Evolutionary conservation across 2,113 vertebrate genomes (phyloP).

Genomic region (Candoia aspera): DNA sequence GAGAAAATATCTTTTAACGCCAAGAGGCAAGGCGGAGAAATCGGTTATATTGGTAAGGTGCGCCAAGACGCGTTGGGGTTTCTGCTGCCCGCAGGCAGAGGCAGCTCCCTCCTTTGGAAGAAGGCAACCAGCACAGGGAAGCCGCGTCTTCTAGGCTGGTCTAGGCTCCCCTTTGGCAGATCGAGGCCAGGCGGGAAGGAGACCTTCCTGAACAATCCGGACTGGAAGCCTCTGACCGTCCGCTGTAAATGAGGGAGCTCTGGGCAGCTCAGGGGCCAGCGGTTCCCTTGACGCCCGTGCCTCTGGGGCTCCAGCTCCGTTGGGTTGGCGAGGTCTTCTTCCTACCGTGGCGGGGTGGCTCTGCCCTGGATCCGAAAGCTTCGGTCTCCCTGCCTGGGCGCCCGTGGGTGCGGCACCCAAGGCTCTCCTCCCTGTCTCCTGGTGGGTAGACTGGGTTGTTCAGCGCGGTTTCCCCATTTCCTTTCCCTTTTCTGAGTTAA

Average conservation of each 20-base stretch:
- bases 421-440: background rate
- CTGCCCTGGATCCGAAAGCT: background rate
- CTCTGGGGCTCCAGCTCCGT: background rate
- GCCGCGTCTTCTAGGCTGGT: background rate
- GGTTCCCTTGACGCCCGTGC: background rate
- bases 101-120: background rate
- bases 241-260: background rate
- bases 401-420: background rate
- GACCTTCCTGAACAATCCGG: background rate
- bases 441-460: background rate
- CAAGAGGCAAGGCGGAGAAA: background rate
- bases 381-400: background rate
- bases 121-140: too few relatives aligned
- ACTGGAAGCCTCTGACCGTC: background rate
- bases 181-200: background rate
- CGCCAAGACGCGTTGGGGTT: background rate
- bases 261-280: background rate
- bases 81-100: background rate
- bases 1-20: background rate
- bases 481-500: slow-evolving; percentile 27
- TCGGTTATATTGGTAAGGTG: background rate
- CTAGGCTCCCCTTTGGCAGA: background rate
- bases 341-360: background rate
- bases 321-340: background rate
- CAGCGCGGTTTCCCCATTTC: background rate